Evolutionary conservation across 1,140 invertebrate genomes (phyloP).

Genomic region (Drosophila pectinifera): DNA sequence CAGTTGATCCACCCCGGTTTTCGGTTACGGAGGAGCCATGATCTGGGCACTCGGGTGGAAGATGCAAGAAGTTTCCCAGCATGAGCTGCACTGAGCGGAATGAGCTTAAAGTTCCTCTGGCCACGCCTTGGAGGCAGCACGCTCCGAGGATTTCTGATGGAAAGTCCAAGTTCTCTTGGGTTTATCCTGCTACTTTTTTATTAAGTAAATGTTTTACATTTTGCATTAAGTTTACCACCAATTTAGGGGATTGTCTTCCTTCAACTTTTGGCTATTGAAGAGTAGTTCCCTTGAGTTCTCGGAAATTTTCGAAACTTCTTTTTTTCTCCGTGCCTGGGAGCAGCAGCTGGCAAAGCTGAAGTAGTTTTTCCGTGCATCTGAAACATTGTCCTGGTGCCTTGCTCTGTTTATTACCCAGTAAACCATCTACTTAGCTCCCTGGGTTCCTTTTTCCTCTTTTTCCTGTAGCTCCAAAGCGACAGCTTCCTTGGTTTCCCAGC

Average conservation of each 20-base stretch:
- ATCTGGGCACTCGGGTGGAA: conserved; percentile 4
- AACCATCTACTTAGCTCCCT: conserved; percentile 43
- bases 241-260: no score
- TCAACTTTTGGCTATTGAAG: rapidly evolving
- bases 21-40: conserved; percentile 22
- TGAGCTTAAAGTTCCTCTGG: not conserved
- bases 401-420: conserved; percentile 46
- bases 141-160: no score
- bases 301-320: no score
- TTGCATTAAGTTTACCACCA: no score
- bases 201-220: no score
- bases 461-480: conserved; percentile 5
- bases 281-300: not conserved
- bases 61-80: not conserved
- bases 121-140: no score
- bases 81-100: conserved; percentile 3
- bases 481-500: conserved; percentile 29
- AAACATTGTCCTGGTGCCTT: conserved; percentile 30
- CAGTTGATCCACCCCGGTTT: conserved; percentile 32
- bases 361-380: conserved; percentile 23
- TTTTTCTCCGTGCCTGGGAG: conserved; percentile 4
- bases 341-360: conserved; percentile 3
- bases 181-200: not conserved
- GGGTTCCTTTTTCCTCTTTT: conserved; percentile 5
- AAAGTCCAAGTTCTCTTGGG: not conserved